Evolutionary conservation across 2,888 invertebrate genomes (phyloP).

Genomic region (Odontomyia ornata): DNA sequence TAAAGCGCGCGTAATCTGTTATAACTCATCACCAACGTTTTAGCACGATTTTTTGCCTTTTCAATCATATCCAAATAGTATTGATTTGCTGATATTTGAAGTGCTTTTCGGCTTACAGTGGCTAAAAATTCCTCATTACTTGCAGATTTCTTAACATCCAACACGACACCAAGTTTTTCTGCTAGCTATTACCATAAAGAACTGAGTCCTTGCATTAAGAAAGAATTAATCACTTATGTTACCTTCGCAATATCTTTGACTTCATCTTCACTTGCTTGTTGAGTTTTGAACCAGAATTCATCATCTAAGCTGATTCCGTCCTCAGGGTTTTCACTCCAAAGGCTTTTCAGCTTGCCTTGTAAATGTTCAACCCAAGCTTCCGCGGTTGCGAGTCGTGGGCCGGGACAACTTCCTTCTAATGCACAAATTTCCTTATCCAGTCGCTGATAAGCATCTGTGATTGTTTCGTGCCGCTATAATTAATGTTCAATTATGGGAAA

Average conservation of each 20-base stretch:
- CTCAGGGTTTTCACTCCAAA: slow-evolving; percentile 26
- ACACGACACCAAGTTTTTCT: slow-evolving; percentile 59
- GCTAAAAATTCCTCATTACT: slow-evolving; percentile 64
- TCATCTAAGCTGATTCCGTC: slow-evolving; percentile 40
- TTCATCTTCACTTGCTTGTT: slow-evolving; percentile 26
- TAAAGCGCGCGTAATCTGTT: slow-evolving; percentile 60
- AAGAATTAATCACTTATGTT: slow-evolving; percentile 3
- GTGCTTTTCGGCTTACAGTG: slow-evolving; percentile 60
- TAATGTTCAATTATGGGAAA: background rate
- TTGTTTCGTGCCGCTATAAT: slow-evolving; percentile 47
- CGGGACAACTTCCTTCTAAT: slow-evolving; percentile 60
- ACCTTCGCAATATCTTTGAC: slow-evolving; percentile 45
- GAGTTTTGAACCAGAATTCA: slow-evolving; percentile 30
- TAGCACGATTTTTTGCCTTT: slow-evolving; percentile 59
- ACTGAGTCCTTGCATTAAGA: background rate
- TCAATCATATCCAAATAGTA: slow-evolving; percentile 60
- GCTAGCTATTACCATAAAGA: slow-evolving; percentile 55
- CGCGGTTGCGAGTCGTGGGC: slow-evolving; percentile 61
- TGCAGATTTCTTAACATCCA: slow-evolving; percentile 60
- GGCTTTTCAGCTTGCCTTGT: slow-evolving; percentile 56
- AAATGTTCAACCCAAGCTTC: slow-evolving; percentile 63
- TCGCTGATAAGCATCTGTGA: slow-evolving; percentile 59
- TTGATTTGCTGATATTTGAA: slow-evolving; percentile 57
- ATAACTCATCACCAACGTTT: slow-evolving; percentile 56
- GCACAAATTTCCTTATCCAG: slow-evolving; percentile 60